Base-by-base conservation (phyloP, 2,888 invertebrate genomes). In the Callimorpha dominula region DNA sequence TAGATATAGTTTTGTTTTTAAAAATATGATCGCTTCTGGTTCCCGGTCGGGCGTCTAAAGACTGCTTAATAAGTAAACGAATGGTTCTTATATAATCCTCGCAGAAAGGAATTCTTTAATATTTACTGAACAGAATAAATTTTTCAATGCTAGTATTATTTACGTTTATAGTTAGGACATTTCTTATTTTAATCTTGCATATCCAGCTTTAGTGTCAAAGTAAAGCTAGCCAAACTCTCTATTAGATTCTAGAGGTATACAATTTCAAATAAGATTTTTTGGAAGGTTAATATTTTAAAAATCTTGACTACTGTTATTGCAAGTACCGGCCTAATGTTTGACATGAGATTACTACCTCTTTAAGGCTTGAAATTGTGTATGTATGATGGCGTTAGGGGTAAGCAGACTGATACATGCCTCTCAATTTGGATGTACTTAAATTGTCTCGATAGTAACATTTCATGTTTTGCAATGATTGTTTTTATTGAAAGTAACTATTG, bases 391-490 rank as follows among this genome's bases (percentile, higher is more conserved):
- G 76, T 85, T 76, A 71, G 76, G 76, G 71, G 76, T 82, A 84
- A 86, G 79, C 86, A 82, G 90, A 93, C 91, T 92, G 93, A 92
- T 80, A 79, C 87, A 92, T 93, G 91, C 91, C 90, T 93, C 86
- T 71, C 83, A 83, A 81, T 84, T 86, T 86, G 82, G 54, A 67
- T 90, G 94, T 94, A 94, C 94, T 94, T 94, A 94, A 92, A 86
- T 81, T 87, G 80, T 82, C 82, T 84, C 84, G 78, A 84, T 87
- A 40, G 82, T 85, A 86, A 88, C 89, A 89, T 89, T 88, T 86
- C 84, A 89, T 90, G 83, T 88, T 87, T 91, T 89, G 92, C 91
- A 90, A 85, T 88, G 90, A 83, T 83, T 85, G 88, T 88, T 86
- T 90, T 90, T 90, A 87, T 86, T 81, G 88, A 87, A 90, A 86